Conservation (phyloP, 2,113 vertebrate genomes). For the Falco punctatus region DNA sequence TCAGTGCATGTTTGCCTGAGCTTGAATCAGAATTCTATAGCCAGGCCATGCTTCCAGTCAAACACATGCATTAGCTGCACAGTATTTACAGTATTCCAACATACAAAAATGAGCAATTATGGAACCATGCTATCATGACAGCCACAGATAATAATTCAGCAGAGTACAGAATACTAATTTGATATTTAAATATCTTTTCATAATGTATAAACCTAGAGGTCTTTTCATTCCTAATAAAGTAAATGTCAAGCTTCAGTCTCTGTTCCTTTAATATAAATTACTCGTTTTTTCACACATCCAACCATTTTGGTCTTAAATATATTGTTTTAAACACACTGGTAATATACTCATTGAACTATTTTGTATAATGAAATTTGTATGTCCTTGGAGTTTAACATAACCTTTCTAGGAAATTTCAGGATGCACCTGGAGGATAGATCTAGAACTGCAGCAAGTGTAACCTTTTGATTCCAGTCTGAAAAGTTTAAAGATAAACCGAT, state of each 20-base stretch:
- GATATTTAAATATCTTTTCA: not conserved
- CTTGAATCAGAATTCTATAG: not conserved
- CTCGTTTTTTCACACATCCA: not conserved
- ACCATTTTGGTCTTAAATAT: not conserved
- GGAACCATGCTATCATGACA: not conserved
- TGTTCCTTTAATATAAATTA: not conserved
- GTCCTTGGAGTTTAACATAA: not conserved
- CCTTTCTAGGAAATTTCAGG: not conserved
- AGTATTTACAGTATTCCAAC: not conserved
- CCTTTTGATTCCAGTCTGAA: not conserved
- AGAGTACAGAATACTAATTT: not conserved
- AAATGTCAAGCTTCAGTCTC: not conserved
- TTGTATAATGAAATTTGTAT: not conserved
- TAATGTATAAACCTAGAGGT: not conserved
- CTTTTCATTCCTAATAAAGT: not conserved
- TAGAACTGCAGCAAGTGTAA: not conserved
- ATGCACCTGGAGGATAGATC: not conserved
- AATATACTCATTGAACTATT: not conserved
- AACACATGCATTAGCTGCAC: not conserved
- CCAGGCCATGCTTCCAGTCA: not conserved
- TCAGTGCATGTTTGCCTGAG: rapidly evolving
- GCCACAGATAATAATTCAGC: not conserved
- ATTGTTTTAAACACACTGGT: not conserved
- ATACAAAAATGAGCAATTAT: not conserved
- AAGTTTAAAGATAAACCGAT: not conserved